Evolutionary conservation across 2,888 invertebrate species (phyloP).

Genomic region (Hydriomena furcata): DNA sequence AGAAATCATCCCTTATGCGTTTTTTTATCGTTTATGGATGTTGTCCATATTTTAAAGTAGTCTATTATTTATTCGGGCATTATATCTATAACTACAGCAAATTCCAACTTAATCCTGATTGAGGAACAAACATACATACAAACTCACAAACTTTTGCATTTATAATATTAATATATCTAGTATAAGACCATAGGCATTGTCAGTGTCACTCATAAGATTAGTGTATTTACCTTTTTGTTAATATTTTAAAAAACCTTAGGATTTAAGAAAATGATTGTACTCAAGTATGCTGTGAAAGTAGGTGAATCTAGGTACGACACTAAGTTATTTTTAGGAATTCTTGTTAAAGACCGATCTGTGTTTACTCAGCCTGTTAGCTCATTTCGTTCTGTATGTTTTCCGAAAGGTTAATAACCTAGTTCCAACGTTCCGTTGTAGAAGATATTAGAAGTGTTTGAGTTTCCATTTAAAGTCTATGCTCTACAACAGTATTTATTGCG

Average conservation of each 20-base stretch:
- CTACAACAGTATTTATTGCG: constrained; percentile 30
- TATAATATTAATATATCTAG: too few relatives aligned
- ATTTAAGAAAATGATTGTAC: constrained; percentile 17
- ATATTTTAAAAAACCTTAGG: constrained; percentile 5
- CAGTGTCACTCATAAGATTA: constrained; percentile 25
- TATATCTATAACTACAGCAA: too few relatives aligned
- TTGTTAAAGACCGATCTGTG: constrained; percentile 36
- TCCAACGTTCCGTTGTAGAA: constrained; percentile 44
- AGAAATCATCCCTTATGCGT: too few relatives aligned
- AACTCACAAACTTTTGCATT: too few relatives aligned
- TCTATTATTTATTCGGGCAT: too few relatives aligned
- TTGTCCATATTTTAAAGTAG: too few relatives aligned
- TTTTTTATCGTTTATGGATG: too few relatives aligned
- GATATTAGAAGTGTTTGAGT: constrained; percentile 32
- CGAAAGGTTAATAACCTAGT: constrained; percentile 74
- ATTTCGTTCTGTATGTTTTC: constrained; percentile 52
- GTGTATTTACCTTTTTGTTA: constrained; percentile 16
- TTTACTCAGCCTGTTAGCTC: constrained; percentile 61
- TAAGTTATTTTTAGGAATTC: constrained; percentile 25
- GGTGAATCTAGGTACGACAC: constrained; percentile 30
- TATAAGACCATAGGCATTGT: constrained; percentile 26
- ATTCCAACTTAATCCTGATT: too few relatives aligned
- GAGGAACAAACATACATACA: too few relatives aligned
- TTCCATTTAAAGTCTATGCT: constrained; percentile 31
- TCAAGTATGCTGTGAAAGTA: constrained; percentile 15